Evolutionary conservation across 2,113 vertebrate species (phyloP), one percentile per base, ranked within the genome.

Genomic region (Nesoenas mayeri): DNA sequence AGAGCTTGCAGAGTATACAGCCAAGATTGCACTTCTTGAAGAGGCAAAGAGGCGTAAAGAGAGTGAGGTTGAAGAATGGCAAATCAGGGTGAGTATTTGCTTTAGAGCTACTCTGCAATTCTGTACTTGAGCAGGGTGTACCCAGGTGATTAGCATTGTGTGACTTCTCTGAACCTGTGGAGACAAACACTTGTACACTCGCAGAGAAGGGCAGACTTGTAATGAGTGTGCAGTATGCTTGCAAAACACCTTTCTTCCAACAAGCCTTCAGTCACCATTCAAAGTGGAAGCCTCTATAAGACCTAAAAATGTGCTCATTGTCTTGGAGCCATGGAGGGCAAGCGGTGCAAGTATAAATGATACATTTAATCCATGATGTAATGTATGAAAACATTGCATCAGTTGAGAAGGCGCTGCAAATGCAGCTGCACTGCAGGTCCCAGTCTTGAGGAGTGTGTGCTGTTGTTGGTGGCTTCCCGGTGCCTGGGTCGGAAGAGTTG

Each of bases 1-100:
- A 11, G 99, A 99, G 54, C 98, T 99, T 28, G 98, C 99, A 0
- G 98, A 99, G 92, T 99, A 99, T 95, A 98, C 99, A 2, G 97
- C 98, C 65, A 99, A 96, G 97, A 99, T 99, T n/a, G 95, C 97
- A 3, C 96, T 98, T 29, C 98, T 99, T 70, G 99, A 99, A 96
- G 99, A 99, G 79, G 99, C 99, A 7, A 98, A 97, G 97, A 98
- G 69, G 85, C 97, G 97, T 96, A 99, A 99, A 91, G 99, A 99
- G 93, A 97, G 98, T 6, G 99, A 99, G 89, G 99, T 98, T 3
- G 94, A 98, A 71, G 96, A 98, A 83, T 99, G 99, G 99, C 98
- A 99, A 91, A 97, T 98, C 92, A 98, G 97, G 98, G 99, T 99
- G 93, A 98, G 98, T 92, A 84, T 50, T 21, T 48, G n/a, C 34